Evolutionary conservation across 2,888 invertebrate species (phyloP), one percentile per base, ranked within the genome.

Genomic region (Leucophenga montana): DNA sequence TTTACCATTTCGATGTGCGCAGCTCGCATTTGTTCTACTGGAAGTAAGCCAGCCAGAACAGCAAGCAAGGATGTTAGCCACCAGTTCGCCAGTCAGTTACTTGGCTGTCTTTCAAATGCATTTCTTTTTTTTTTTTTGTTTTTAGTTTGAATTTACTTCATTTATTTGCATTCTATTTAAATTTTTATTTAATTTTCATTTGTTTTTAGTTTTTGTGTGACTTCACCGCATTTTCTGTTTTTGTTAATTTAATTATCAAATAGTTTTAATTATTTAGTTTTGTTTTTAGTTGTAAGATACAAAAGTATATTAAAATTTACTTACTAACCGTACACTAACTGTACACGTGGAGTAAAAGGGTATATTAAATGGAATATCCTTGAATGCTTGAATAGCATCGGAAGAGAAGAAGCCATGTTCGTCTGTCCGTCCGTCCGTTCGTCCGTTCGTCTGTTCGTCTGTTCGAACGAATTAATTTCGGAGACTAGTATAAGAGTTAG

Each of bases 21-120:
- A 87, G 87, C 56, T 77, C 85, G 64, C 87, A 87, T 75, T 79
- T 86, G 69, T 87, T 87, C 75, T 85, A 86, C 72, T 87, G 87
- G 87, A 87, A 87, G 65, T 87, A 72, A 85, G 67, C 39, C 39
- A 39, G 9, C 5, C 39, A 39, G 9, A 16, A 16, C 1, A 5
- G 54, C 11, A 20, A 54, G 9, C 13, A 22, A 13, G 54, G 18
- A 54, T 6, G 9, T 13, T 54, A 13, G 54, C 4, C 54, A 54
- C 11, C 54, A 54, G 22, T 20, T 18, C 22, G 39, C 39, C 39
- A 39, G 39, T 22, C 31, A 27, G 5, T 1, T 8, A 39, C 46
- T 46, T 62, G 62, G 48, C 62, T 59, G 59, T 5, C 33, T 8
- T 31, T 33, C 16, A 33, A 33, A 31, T 59, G 59, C 59, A 33